Base-by-base conservation (phyloP, 2,888 invertebrate genomes). In the Pollenia angustigena region DNA sequence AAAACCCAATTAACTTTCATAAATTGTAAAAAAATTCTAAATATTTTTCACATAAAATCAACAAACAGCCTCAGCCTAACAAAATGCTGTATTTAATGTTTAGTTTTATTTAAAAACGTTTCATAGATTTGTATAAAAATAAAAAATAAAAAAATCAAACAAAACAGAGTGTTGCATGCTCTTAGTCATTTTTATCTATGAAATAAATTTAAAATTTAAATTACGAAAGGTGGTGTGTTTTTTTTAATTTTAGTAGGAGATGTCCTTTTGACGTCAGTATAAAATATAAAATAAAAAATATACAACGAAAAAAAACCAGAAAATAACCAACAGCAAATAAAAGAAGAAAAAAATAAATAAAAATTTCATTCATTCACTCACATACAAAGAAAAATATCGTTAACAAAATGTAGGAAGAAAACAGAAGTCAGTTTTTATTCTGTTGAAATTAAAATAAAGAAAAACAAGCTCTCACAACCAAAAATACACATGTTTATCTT, bases 181-280 rank as follows among this genome's bases (percentile, higher is more conserved):
- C 4, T 11, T n/a, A 50, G n/a, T 8, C 44, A 52, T 52, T 71
- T 64, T 48, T 32, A 32, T 58, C 3, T 18, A 69, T 64, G 32
- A 72, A 76, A 32, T 32, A 32, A 79, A 80, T 81, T 83, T 72
- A 16, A 84, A 84, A 87, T 81, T 83, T 84, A 81, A 81, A 81
- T 81, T 74, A 58, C 62, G 4, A 84, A 66, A 78, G 81, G 72
- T 81, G 71, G 58, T 18, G 18, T 14, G 1, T 6, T 6, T 32
- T 32, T 32, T 32, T 32, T 32, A 0, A 32, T 32, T 32, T 32
- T 6, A 1, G 69, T 69, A 58, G 81, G 46, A 16, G 81, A 44
- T 76, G 72, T 66, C 72, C 76, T 84, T 52, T 87, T 87, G 84
- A 87, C 84, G 87, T 87, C 81, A 87, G 78, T 72, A 32, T 62